phyloP scores from a whole-genome alignment of 2,797 vertebrate species.

The Momotus momota region DNA sequence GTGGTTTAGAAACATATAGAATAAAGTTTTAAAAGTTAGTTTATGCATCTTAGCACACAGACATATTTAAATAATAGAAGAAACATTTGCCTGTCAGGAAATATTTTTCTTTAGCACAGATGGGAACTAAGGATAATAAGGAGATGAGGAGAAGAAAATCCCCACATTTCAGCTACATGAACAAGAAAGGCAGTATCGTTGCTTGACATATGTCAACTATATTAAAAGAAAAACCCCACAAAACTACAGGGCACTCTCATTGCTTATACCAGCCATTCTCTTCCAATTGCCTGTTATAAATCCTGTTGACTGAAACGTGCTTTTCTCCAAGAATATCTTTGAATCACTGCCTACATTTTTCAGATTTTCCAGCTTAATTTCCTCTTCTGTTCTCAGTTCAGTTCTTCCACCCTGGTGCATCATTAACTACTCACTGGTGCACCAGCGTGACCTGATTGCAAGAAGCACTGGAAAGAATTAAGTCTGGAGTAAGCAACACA shows the following conservation, averaged over 20 bases:
- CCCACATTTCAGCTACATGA: background rate
- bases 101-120: background rate
- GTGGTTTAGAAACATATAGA: background rate
- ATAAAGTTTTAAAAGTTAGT: background rate
- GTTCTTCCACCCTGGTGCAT: conserved; percentile 5
- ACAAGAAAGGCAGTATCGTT: background rate
- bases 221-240: background rate
- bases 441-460: background rate
- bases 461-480: background rate
- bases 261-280: background rate
- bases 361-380: conserved; percentile 33
- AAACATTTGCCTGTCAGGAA: background rate
- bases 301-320: fast-evolving
- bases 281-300: background rate
- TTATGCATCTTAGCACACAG: background rate
- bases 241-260: background rate
- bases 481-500: background rate
- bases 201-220: background rate
- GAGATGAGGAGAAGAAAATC: fast-evolving
- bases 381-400: background rate
- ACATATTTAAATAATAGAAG: background rate
- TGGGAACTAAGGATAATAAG: background rate
- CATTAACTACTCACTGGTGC: background rate
- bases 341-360: conserved; percentile 19
- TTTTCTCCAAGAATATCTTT: background rate